Evolutionary conservation across 64 coral and sea anemone genomes (phyloP).

Genomic region (Catalaphyllia jardinei): DNA sequence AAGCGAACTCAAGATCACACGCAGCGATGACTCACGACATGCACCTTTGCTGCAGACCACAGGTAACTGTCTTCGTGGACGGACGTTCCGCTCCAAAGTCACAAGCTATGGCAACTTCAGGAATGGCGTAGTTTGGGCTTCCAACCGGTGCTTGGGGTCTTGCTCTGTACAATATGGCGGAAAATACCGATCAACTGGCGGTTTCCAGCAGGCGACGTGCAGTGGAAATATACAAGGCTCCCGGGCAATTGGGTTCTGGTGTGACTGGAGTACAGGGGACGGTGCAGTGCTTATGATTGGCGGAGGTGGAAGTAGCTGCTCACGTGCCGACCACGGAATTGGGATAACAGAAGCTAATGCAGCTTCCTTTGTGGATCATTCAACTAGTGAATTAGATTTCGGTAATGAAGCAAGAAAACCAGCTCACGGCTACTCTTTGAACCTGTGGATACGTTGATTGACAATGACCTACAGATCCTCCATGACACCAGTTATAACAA

Average conservation of each 20-base stretch:
- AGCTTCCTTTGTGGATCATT: not conserved
- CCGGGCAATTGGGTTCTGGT: not conserved
- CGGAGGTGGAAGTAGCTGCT: not conserved
- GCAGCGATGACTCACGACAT: conserved; percentile 7
- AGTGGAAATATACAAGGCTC: not conserved
- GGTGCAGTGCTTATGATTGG: not conserved
- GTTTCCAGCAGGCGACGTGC: not conserved
- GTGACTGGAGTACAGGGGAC: not conserved
- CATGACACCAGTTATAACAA: too few species aligned
- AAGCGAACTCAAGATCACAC: conserved; percentile 35
- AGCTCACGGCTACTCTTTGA: not conserved
- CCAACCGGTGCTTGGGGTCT: not conserved
- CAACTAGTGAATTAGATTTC: not conserved
- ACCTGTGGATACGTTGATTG: conserved; percentile 7
- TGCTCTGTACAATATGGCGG: conserved; percentile 10
- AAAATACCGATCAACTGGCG: not conserved
- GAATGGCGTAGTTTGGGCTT: not conserved
- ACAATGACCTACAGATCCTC: too few species aligned
- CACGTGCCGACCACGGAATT: not conserved
- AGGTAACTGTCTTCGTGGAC: not conserved
- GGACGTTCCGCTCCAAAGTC: conserved; percentile 26
- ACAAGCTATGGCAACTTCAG: conserved; percentile 11
- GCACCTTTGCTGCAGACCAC: not conserved
- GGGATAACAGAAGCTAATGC: not conserved
- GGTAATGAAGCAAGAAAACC: not conserved